Evolutionary conservation across 2,113 vertebrate genomes (phyloP).

Genomic region (Heterochromis multidens): DNA sequence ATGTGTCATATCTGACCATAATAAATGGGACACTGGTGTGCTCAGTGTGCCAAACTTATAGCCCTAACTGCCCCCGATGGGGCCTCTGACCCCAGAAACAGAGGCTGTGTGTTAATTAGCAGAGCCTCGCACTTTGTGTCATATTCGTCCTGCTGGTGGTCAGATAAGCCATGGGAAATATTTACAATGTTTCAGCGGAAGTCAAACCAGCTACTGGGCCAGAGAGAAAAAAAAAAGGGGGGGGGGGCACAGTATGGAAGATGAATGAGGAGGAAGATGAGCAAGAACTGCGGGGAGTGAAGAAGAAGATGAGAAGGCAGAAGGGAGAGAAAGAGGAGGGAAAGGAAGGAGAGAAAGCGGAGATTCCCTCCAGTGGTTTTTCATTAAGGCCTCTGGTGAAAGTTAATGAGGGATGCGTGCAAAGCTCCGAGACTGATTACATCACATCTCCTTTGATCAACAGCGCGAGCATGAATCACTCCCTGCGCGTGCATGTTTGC

Average conservation of each 20-base stretch:
- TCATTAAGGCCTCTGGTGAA: constrained; percentile 66
- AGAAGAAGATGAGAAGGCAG: constrained; percentile 37
- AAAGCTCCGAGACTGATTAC: constrained; percentile 63
- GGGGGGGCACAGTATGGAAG: constrained; percentile 7
- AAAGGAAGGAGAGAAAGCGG: constrained; percentile 20
- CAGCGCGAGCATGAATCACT: background rate
- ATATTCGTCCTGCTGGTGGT: constrained; percentile 39
- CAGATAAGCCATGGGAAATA: constrained; percentile 76
- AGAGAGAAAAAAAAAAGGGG: background rate
- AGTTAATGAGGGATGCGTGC: constrained; percentile 69
- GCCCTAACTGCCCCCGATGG: background rate
- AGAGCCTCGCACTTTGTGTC: constrained; percentile 36
- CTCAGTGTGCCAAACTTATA: background rate
- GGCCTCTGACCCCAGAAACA: constrained; percentile 10
- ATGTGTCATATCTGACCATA: background rate
- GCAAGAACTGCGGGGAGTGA: constrained; percentile 46
- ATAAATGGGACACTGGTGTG: background rate
- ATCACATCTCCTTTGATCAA: constrained; percentile 70
- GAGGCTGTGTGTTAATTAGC: constrained; percentile 59
- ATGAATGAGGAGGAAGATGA: constrained; percentile 57
- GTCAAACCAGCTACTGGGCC: constrained; percentile 48
- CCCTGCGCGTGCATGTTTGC: background rate
- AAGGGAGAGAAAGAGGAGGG: constrained; percentile 36
- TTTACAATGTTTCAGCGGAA: constrained; percentile 65
- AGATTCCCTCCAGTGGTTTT: constrained; percentile 73